A percentile compares a stretch with the other conserved stretches of the same genome.
Evolutionary conservation across 2,113 vertebrate species (phyloP).

Genomic region (Gobiocypris rarus): DNA sequence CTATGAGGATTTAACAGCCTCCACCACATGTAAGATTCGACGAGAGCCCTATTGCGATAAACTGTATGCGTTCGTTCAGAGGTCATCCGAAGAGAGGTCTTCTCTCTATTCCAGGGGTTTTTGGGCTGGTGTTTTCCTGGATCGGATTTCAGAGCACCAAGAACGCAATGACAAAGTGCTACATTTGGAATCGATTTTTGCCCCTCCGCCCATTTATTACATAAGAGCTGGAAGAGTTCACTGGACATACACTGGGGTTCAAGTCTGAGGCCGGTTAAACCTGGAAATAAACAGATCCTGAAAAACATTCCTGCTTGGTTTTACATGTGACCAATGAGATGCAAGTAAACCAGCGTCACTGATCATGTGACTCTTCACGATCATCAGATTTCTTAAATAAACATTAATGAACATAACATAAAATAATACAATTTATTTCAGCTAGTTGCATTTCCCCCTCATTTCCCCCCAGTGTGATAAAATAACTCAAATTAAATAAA

Average conservation of each 20-base stretch:
- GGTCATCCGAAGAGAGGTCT: background rate
- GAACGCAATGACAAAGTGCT: slow-evolving; percentile 51
- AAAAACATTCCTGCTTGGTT: background rate
- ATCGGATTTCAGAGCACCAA: slow-evolving; percentile 23
- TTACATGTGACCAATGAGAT: background rate
- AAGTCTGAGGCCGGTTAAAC: background rate
- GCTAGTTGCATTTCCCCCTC: no score
- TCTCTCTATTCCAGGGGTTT: background rate
- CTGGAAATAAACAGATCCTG: background rate
- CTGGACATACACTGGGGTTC: background rate
- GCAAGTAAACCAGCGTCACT: background rate
- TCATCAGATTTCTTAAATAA: no score
- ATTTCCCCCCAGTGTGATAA: no score
- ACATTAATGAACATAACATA: no score
- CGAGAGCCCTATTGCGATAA: background rate
- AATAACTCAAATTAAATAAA: no score
- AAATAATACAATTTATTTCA: no score
- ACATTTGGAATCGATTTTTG: slow-evolving; percentile 52
- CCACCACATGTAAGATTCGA: background rate
- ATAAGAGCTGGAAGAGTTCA: slow-evolving; percentile 40
- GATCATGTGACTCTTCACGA: background rate
- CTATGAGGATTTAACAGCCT: background rate
- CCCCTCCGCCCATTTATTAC: slow-evolving; percentile 49
- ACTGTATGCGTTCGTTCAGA: background rate
- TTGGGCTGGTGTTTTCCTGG: slow-evolving; percentile 15